Conservation (phyloP, 2,113 vertebrate species). For the Ahaetulla prasina region DNA sequence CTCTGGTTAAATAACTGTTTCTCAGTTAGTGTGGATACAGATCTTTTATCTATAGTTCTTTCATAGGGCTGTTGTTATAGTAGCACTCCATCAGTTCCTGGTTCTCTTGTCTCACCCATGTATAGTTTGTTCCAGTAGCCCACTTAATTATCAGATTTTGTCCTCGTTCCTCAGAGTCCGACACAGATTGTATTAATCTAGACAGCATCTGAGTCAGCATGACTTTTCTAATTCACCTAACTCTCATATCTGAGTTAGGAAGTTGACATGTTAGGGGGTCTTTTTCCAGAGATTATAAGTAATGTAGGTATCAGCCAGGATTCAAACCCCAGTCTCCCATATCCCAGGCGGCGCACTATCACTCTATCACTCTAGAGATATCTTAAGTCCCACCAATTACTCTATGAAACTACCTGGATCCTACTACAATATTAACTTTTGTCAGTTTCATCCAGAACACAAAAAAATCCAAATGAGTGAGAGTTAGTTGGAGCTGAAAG, state of each 20-base stretch:
- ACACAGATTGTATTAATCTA: background rate
- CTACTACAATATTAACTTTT: background rate
- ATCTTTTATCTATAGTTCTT: too few species aligned
- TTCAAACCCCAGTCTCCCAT: background rate
- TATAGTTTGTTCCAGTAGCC: background rate
- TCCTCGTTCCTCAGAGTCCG: background rate
- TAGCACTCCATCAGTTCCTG: too few species aligned
- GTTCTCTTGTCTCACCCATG: background rate
- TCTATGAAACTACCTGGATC: background rate
- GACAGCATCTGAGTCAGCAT: background rate
- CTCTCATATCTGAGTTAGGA: background rate
- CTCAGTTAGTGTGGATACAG: too few species aligned
- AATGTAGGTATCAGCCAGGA: background rate
- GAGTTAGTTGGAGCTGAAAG: background rate
- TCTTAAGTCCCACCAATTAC: background rate
- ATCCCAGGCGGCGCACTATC: background rate
- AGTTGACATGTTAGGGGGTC: background rate
- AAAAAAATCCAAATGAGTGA: background rate
- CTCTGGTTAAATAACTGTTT: too few species aligned
- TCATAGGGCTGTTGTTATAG: too few species aligned
- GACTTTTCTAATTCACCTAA: background rate
- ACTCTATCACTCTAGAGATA: background rate
- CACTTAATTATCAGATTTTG: background rate
- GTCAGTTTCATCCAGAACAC: background rate
- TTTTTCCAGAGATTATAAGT: background rate